Conservation (phyloP, 1,140 invertebrate genomes). For the Polypedilum pembai region DNA sequence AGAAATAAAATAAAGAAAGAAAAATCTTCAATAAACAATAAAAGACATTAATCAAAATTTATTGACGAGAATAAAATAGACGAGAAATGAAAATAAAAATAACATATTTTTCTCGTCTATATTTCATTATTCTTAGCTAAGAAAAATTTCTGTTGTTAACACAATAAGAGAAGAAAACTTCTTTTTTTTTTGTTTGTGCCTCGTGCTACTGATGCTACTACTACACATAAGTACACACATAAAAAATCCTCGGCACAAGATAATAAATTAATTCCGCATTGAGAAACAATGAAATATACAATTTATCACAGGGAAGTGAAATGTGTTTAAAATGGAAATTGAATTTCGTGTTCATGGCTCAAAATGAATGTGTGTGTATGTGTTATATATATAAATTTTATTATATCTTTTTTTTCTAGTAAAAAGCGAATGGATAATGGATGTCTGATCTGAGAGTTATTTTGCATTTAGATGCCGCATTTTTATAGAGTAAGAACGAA, state of each 20-base stretch:
- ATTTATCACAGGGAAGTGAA: slow-evolving; percentile 12
- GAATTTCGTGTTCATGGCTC: slow-evolving; percentile 1
- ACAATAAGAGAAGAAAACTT: too few relatives aligned
- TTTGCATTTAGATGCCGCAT: neutral
- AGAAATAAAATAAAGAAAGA: neutral
- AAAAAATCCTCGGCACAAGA: neutral
- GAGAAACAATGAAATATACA: slow-evolving; percentile 12
- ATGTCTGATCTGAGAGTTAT: slow-evolving; percentile 17
- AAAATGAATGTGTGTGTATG: neutral
- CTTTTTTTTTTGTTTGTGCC: too few relatives aligned
- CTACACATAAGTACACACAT: too few relatives aligned
- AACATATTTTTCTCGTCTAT: neutral
- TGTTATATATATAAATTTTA: neutral
- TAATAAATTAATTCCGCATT: slow-evolving; percentile 19
- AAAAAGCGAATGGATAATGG: slow-evolving; percentile 4
- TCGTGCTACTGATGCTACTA: too few relatives aligned
- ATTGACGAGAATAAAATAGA: neutral
- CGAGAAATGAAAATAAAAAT: neutral
- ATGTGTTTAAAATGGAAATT: slow-evolving; percentile 19
- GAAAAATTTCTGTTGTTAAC: neutral
- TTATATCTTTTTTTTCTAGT: neutral
- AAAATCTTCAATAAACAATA: slow-evolving; percentile 14
- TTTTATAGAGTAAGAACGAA: neutral
- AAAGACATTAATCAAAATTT: slow-evolving; percentile 19
- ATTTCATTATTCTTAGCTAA: neutral